These are phyloP conservation scores for Plodia interpunctella DNA, from an alignment of 1,140 invertebrate species.

Conservation along the genomic window DNA sequence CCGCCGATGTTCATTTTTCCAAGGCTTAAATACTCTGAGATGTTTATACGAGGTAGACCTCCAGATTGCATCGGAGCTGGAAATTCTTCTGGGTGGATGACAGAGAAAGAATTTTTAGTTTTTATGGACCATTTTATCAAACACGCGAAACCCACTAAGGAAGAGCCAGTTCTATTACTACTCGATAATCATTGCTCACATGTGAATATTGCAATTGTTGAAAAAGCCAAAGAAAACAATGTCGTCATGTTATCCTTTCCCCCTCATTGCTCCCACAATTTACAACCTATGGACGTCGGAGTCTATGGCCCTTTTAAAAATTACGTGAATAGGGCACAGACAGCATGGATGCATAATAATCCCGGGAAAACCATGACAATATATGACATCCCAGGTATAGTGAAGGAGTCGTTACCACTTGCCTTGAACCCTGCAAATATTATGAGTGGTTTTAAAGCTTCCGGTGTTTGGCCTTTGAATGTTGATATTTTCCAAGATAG, in stretches of 20 bases:
- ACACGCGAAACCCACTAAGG: conserved; percentile 24
- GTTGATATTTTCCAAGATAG: conserved; percentile 19
- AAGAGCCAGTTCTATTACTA: conserved; percentile 36
- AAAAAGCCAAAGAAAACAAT: conserved; percentile 30
- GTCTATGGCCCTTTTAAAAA: conserved; percentile 27
- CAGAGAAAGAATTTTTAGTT: conserved; percentile 32
- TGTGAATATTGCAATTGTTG: conserved; percentile 32
- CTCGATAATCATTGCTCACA: conserved; percentile 53
- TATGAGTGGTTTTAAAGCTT: neutral
- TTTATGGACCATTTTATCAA: conserved; percentile 39
- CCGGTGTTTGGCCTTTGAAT: conserved; percentile 19
- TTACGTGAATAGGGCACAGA: conserved; percentile 19
- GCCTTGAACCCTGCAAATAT: neutral
- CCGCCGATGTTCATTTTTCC: conserved; percentile 58
- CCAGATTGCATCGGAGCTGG: conserved; percentile 31
- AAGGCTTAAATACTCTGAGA: conserved; percentile 33
- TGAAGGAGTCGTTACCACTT: conserved; percentile 12
- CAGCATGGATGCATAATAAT: conserved; percentile 39
- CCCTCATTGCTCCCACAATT: conserved; percentile 62
- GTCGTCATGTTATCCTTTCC: conserved; percentile 60
- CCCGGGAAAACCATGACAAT: conserved; percentile 32
- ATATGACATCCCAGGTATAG: conserved; percentile 22
- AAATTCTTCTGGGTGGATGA: conserved; percentile 40
- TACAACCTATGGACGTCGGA: conserved; percentile 67
- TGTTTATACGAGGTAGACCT: conserved; percentile 34